Evolutionary conservation across 2,797 vertebrate species (phyloP).

Genomic region (Mormyrops boulengeri): DNA sequence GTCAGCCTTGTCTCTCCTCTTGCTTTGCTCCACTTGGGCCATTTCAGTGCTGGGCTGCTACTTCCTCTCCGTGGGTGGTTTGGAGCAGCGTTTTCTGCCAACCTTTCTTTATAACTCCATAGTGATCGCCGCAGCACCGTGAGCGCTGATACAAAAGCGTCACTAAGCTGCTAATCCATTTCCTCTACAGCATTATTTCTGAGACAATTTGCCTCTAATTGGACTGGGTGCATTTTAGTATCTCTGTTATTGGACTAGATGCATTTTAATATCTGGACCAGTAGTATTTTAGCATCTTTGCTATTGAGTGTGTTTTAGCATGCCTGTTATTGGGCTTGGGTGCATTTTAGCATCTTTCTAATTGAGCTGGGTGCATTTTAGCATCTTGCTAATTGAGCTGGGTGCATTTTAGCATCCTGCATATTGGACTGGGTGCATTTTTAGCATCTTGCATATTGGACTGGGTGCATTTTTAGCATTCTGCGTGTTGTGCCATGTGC

Average conservation of each 20-base stretch:
- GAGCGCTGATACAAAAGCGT: background rate
- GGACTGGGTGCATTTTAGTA: background rate
- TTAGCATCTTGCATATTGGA: background rate
- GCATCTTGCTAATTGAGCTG: background rate
- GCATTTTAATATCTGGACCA: background rate
- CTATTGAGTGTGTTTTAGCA: background rate
- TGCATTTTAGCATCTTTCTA: background rate
- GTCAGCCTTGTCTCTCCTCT: background rate
- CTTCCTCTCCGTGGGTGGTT: background rate
- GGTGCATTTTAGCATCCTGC: background rate
- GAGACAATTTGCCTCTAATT: slow-evolving; percentile 3
- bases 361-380: background rate
- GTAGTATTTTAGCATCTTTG: background rate
- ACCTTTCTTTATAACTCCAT: background rate
- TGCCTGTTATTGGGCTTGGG: background rate
- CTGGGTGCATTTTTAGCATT: background rate
- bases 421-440: background rate
- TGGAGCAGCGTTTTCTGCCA: background rate
- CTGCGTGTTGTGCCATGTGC: background rate
- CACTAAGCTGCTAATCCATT: background rate
- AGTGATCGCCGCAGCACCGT: background rate
- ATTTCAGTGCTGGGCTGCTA: background rate
- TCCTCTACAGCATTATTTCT: background rate
- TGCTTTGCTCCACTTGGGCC: background rate
- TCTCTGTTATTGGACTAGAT: background rate